Evolutionary conservation across 2,888 invertebrate genomes (phyloP), one percentile per base, ranked within the genome.

Genomic region (Standfussiana lucernea): DNA sequence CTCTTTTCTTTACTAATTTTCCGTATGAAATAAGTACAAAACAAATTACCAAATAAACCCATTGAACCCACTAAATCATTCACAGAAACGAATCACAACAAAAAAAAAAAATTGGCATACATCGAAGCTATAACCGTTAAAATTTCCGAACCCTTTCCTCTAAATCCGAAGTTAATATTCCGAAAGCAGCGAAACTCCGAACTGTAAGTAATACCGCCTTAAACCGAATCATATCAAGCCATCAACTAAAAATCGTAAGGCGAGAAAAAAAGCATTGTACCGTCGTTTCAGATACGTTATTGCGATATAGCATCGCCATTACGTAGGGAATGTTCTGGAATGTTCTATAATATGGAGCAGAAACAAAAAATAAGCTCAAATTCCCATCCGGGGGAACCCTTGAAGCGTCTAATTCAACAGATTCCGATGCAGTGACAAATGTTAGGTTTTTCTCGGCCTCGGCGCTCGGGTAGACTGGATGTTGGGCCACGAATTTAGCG

Each of bases 351-450:
- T 89, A 89, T 83, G 86, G 85, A 70, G 75, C 84, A 86, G 91
- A 91, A 92, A 93, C 93, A 95, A 95, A 94, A 95, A 95, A 92
- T 92, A 92, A 92, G 93, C 91, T 89, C 87, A 89, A 91, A 93
- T 94, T 92, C 93, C 88, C 90, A 89, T 91, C 89, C 88, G 89
- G 89, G 89, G 87, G 90, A 93, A 91, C 93, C 91, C 91, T 90
- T 90, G 91, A 90, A 92, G 92, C 94, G 93, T 93, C 94, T 95
- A 95, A 96, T 96, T 95, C 94, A 93, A 94, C 94, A 95, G 95
- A 96, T 96, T 95, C 95, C 95, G 89, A 95, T 95, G 95, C 95
- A 95, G 96, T 96, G 96, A 96, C 95, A 96, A 95, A 96, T 96
- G 96, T 95, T 93, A 94, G 94, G 94, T 94, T 95, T 94, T 95